Conservation (phyloP, 1,140 invertebrate species). For the Aphelinus certus region DNA sequence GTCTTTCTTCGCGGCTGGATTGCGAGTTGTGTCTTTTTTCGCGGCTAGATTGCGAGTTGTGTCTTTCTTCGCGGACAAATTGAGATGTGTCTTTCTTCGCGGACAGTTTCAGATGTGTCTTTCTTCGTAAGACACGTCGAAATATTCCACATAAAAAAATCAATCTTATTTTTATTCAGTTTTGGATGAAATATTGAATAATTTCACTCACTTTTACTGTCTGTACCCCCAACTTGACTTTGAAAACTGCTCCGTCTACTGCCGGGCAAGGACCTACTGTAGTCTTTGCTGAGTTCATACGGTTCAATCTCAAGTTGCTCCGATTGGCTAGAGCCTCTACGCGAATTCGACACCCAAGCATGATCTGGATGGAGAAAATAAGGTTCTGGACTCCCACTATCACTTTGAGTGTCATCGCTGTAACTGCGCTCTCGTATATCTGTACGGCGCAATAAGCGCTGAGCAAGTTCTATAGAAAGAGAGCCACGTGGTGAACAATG, state of each 20-base stretch:
- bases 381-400: slow-evolving; percentile 63
- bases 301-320: slow-evolving; percentile 86
- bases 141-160: no score
- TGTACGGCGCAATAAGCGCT: slow-evolving; percentile 70
- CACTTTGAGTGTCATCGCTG: slow-evolving; percentile 64
- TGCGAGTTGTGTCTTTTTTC: no score
- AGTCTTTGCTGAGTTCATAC: slow-evolving; percentile 85
- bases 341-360: slow-evolving; percentile 78
- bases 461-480: slow-evolving; percentile 69
- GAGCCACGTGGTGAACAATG: slow-evolving; percentile 83
- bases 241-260: slow-evolving; percentile 86
- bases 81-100: no score
- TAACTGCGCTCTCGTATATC: slow-evolving; percentile 62
- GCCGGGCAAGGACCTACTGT: slow-evolving; percentile 84
- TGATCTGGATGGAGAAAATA: slow-evolving; percentile 85
- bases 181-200: no score
- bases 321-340: slow-evolving; percentile 84
- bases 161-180: no score
- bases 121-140: no score
- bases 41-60: no score
- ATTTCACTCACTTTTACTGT: slow-evolving; percentile 60
- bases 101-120: no score
- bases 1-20: no score
- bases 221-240: slow-evolving; percentile 57
- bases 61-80: no score